A percentile compares a stretch with the other conserved stretches of the same genome.
Evolutionary conservation across 2,888 invertebrate species (phyloP).

Genomic region (Deilephila elpenor): DNA sequence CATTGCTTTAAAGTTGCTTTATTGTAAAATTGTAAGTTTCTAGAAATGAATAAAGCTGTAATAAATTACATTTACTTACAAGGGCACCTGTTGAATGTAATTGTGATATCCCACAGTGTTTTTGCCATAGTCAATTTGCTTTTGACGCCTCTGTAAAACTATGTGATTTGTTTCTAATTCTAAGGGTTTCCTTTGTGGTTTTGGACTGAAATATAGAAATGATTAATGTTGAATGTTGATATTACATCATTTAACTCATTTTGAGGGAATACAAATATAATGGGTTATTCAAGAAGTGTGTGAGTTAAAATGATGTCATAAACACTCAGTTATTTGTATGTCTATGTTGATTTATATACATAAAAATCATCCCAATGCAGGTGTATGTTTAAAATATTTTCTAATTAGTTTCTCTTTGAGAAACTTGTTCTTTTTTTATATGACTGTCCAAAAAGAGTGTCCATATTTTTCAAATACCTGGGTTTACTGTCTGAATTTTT

Average conservation of each 20-base stretch:
- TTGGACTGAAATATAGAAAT: slow-evolving; percentile 8
- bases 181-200: slow-evolving; percentile 50
- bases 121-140: slow-evolving; percentile 98
- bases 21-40: too few relatives aligned
- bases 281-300: too few relatives aligned
- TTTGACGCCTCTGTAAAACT: slow-evolving; percentile 91
- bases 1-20: too few relatives aligned
- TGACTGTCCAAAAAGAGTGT: too few relatives aligned
- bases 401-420: neutral
- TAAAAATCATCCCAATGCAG: neutral
- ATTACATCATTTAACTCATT: neutral
- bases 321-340: neutral
- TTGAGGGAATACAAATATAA: too few relatives aligned
- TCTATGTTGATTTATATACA: neutral
- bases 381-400: neutral
- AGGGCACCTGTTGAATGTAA: slow-evolving; percentile 88
- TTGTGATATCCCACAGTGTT: slow-evolving; percentile 94
- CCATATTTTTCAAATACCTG: slow-evolving; percentile 32
- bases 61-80: slow-evolving; percentile 77
- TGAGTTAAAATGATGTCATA: too few relatives aligned
- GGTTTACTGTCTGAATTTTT: slow-evolving; percentile 57
- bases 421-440: neutral
- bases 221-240: too few relatives aligned
- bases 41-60: too few relatives aligned
- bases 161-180: slow-evolving; percentile 89